phyloP scores from a whole-genome alignment of 2,888 invertebrate genomes.

The Malthinus flaveolus region DNA sequence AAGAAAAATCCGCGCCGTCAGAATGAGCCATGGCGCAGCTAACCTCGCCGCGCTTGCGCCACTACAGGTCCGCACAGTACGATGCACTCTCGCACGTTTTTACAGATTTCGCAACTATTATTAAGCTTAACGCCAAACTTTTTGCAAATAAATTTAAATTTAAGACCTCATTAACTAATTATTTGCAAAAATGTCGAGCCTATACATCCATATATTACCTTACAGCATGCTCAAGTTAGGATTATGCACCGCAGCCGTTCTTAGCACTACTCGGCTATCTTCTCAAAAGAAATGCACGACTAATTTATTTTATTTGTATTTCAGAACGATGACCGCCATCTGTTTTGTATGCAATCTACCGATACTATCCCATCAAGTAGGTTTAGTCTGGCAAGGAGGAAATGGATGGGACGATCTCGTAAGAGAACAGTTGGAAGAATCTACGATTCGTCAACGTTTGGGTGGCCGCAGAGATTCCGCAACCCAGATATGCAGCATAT shows the following conservation, averaged over 20 bases:
- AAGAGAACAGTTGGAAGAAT: constrained; percentile 83
- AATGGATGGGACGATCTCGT: constrained; percentile 94
- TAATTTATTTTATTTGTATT: constrained; percentile 33
- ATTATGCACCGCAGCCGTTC: constrained; percentile 31
- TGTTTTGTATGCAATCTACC: constrained; percentile 97
- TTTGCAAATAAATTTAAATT: constrained; percentile 16
- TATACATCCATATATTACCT: constrained; percentile 17
- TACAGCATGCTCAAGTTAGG: constrained; percentile 32
- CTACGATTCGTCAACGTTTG: constrained; percentile 79
- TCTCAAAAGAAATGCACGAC: constrained; percentile 4
- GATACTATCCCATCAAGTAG: constrained; percentile 92
- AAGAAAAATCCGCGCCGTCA: constrained; percentile 42
- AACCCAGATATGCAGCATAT: constrained; percentile 84
- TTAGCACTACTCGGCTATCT: constrained; percentile 7
- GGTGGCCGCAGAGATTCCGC: constrained; percentile 87
- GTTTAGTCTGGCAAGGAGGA: constrained; percentile 90
- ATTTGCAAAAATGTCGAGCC: constrained; percentile 18
- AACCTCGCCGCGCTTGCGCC: constrained; percentile 55
- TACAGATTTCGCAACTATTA: constrained; percentile 26
- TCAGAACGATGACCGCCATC: constrained; percentile 91
- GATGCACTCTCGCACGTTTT: constrained; percentile 33
- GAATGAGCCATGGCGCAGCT: constrained; percentile 57
- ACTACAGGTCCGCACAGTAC: constrained; percentile 53
- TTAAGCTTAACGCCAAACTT: constrained; percentile 17
- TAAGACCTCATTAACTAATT: neutral